These are phyloP conservation scores for Halcyon smyrnensis DNA, from an alignment of 2,797 vertebrate genomes.

Conservation along the genomic window DNA sequence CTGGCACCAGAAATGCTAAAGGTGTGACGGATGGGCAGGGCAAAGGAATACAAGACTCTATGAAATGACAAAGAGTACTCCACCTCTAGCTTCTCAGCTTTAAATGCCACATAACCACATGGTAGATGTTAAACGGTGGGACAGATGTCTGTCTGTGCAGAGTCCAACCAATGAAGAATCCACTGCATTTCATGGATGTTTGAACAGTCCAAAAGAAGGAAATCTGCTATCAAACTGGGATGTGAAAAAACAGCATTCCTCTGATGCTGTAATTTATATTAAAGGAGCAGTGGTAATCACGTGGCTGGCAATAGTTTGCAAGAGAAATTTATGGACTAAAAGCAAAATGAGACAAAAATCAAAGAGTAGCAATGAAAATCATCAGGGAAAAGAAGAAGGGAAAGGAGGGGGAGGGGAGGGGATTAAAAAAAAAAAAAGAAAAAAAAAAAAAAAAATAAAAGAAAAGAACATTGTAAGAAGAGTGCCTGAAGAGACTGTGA, in stretches of 20 bases:
- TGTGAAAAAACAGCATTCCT: neutral
- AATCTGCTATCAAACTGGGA: neutral
- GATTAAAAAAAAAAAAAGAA: too few species aligned
- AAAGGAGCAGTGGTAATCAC: neutral
- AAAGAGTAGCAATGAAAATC: neutral
- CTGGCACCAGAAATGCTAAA: neutral
- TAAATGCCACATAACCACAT: accelerated
- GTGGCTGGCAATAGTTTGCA: neutral
- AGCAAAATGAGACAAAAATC: neutral
- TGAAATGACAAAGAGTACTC: neutral
- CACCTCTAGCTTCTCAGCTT: neutral
- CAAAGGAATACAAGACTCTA: neutral
- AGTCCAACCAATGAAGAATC: neutral
- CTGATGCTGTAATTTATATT: neutral
- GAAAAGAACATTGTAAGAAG: neutral
- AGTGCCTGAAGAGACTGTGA: accelerated
- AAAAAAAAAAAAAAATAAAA: too few species aligned
- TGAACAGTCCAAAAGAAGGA: neutral
- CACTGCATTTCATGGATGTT: neutral
- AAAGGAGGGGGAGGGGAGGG: too few species aligned
- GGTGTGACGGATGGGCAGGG: neutral
- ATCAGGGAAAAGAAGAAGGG: accelerated
- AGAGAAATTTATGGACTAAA: neutral
- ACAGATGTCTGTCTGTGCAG: neutral
- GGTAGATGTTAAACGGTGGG: neutral